Evolutionary conservation across 2,797 vertebrate genomes (phyloP).

Genomic region (Bovichtus variegatus): DNA sequence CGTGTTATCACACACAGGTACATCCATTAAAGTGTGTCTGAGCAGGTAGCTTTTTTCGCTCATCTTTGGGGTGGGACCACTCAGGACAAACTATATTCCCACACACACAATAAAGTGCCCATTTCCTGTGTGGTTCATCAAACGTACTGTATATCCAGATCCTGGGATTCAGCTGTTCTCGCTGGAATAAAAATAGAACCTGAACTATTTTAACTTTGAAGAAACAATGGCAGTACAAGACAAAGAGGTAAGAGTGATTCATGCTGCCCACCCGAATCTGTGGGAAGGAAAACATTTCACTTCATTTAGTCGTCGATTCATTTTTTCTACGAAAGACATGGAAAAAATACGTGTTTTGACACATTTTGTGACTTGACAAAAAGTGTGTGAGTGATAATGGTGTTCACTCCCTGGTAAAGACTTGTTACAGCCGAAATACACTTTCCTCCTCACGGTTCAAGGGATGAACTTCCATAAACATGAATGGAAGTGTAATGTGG

Average conservation of each 20-base stretch:
- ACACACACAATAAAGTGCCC: background rate
- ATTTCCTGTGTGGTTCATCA: slow-evolving; percentile 24
- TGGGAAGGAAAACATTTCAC: slow-evolving; percentile 3
- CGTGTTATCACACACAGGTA: slow-evolving; percentile 9
- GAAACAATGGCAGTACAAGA: slow-evolving; percentile 34
- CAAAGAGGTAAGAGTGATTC: slow-evolving; percentile 35
- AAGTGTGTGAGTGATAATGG: background rate
- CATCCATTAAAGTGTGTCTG: background rate
- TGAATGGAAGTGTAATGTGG: slow-evolving; percentile 16
- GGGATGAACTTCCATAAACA: slow-evolving; percentile 2
- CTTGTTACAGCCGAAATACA: slow-evolving; percentile 21
- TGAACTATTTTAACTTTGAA: slow-evolving; percentile 37
- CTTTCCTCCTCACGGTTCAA: background rate
- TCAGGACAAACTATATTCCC: background rate
- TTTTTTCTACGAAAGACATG: too few species aligned
- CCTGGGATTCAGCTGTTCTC: slow-evolving; percentile 35
- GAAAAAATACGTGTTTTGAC: too few species aligned
- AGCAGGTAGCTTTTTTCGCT: background rate
- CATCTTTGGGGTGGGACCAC: background rate
- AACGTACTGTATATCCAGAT: slow-evolving; percentile 10
- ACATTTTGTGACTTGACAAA: background rate
- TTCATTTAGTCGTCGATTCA: background rate
- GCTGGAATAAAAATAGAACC: slow-evolving; percentile 38
- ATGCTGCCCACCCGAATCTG: slow-evolving; percentile 48
- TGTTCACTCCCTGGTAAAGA: slow-evolving; percentile 1